phyloP scores from a whole-genome alignment of 2,113 vertebrate genomes.

The Machaerirhynchus nigripectus region DNA sequence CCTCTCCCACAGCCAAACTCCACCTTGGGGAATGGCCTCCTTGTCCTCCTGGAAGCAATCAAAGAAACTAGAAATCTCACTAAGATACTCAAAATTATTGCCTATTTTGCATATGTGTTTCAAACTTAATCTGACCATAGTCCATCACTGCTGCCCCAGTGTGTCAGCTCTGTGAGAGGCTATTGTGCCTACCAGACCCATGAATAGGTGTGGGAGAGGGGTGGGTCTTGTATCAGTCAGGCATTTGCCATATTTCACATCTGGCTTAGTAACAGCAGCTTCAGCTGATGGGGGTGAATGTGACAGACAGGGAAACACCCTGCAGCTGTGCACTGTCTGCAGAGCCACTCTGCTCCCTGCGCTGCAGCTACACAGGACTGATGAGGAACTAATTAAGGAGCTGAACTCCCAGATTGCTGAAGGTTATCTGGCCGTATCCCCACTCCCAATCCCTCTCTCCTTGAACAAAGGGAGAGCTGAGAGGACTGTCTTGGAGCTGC shows the following conservation, averaged over 20 bases:
- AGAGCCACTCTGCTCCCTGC: neutral
- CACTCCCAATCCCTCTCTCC: neutral
- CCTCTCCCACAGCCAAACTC: neutral
- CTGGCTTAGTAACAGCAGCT: neutral
- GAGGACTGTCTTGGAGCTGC: neutral
- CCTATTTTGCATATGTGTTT: neutral
- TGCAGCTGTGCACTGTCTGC: neutral
- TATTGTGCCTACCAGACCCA: neutral
- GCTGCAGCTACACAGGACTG: neutral
- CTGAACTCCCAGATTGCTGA: neutral
- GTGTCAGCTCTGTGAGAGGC: neutral
- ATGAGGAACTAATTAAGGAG: neutral
- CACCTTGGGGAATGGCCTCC: neutral
- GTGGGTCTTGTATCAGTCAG: neutral
- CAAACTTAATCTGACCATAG: neutral
- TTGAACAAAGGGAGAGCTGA: neutral
- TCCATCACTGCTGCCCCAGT: neutral
- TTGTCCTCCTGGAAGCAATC: neutral
- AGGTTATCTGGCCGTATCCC: neutral
- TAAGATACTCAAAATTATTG: neutral
- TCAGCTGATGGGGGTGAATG: neutral
- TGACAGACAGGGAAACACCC: neutral
- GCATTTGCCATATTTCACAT: neutral
- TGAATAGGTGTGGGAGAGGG: neutral
- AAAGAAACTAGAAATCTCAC: neutral